Base-by-base conservation (phyloP, 2,888 invertebrate genomes). In the Eristalis arbustorum region DNA sequence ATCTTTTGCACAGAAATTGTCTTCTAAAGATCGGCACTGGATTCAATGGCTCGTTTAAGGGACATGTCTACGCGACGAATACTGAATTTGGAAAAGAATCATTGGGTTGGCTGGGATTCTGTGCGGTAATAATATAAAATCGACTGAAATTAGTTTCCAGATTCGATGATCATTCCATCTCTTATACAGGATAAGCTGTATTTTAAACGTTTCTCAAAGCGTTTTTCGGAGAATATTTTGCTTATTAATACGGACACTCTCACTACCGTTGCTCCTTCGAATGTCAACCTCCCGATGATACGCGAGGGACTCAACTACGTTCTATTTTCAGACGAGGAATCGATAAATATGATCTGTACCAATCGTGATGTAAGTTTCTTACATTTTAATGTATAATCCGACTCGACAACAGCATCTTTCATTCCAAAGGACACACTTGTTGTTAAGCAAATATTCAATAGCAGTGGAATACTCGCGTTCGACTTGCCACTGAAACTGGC, bases 1-100 rank as follows among this genome's bases (percentile, higher is more conserved):
- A 98, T 92, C 94, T 99, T 34, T 96, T 97, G 90, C 96, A 97
- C 37, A 96, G 96, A 11, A 96, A 96, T 89, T 97, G 98, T 1
- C 94, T 99, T 63, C 94, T 97, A 88, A 99, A 99, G 94, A 95
- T 99, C 87, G 99, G 99, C 22, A 97, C 98, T 69, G 99, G 99
- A 8, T 98, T 98, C 91, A 97, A 97, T 68, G 98, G 97, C 88
- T 98, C 99, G 8, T 95, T 98, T 89, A 96, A 96, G 92, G 98
- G 98, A n/a, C 96, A 97, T 90, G 94, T 98, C 25, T 97, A 98
- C 91, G 94, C 96, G 88, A 95, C 96, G 91, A 97, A 97, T 92
- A 95, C 96, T 31, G 96, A 98, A 91, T 97, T 98, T 91, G 95
- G 96, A 8, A 95, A 96, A 88, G 97, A 97, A 90, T 94, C 95